Evolutionary conservation across 2,888 invertebrate species (phyloP).

Genomic region (Autographa pulchrina): DNA sequence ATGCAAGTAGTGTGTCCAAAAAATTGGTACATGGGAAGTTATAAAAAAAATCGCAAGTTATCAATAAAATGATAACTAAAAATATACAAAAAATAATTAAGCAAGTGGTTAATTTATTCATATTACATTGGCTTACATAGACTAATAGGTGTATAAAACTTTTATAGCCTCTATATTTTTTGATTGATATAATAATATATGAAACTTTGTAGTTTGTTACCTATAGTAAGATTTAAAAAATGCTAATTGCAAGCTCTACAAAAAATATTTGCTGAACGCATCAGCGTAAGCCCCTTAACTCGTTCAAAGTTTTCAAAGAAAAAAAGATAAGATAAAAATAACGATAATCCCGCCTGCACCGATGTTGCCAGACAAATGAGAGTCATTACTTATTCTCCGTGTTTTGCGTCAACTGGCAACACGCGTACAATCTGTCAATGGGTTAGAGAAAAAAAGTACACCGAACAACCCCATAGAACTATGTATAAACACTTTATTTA

Average conservation of each 20-base stretch:
- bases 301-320: constrained; percentile 36
- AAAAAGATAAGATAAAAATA: constrained; percentile 64
- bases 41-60: no score
- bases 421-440: constrained; percentile 33
- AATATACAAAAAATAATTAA: no score
- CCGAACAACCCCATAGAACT: background rate
- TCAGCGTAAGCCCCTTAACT: constrained; percentile 40
- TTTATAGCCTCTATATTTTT: no score
- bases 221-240: no score
- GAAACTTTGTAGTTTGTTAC: no score
- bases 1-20: background rate
- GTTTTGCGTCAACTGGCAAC: constrained; percentile 61
- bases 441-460: constrained; percentile 26
- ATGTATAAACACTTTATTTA: background rate
- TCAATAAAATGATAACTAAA: no score
- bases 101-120: background rate
- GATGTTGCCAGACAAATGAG: constrained; percentile 70
- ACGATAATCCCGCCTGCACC: constrained; percentile 67
- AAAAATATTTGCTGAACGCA: constrained; percentile 39
- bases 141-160: no score
- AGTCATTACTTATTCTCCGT: constrained; percentile 69
- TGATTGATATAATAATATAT: no score
- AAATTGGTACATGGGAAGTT: no score
- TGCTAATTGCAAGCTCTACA: constrained; percentile 22
- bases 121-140: background rate